Conservation (phyloP, 2,797 vertebrate genomes). For the Cottoperca gobio region DNA sequence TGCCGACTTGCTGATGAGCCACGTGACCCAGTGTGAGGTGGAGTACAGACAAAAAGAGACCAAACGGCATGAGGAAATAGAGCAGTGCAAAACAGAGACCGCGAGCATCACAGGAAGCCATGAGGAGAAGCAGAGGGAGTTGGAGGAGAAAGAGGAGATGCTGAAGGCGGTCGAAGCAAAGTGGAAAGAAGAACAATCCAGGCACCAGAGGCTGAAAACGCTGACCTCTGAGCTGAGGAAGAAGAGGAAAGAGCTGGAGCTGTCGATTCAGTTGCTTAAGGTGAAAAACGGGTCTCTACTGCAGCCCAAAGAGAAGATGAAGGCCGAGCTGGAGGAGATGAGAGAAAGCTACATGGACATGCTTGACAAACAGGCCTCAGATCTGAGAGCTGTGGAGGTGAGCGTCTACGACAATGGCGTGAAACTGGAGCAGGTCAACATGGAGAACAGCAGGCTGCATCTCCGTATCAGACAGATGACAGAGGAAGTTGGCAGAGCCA, state of each 20-base stretch:
- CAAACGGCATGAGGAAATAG: conserved; percentile 26
- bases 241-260: conserved; percentile 52
- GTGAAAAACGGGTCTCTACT: conserved; percentile 54
- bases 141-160: conserved; percentile 52
- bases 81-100: conserved; percentile 22
- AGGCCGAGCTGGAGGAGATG: conserved; percentile 54
- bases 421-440: conserved; percentile 70
- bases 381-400: conserved; percentile 67
- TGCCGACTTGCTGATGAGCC: conserved; percentile 33
- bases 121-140: conserved; percentile 61
- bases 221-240: conserved; percentile 37
- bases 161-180: conserved; percentile 62
- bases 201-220: conserved; percentile 25
- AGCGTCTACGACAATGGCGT: conserved; percentile 61
- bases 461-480: conserved; percentile 68
- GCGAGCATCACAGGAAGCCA: conserved; percentile 35
- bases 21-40: conserved; percentile 27
- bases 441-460: conserved; percentile 80
- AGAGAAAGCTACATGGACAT: conserved; percentile 12
- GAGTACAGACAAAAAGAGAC: conserved; percentile 46
- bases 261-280: conserved; percentile 33
- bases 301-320: conserved; percentile 60
- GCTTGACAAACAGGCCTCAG: conserved; percentile 45
- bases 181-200: conserved; percentile 43
- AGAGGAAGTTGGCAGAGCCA: conserved; percentile 38